Evolutionary conservation across 2,797 vertebrate genomes (phyloP).

Genomic region (Sebastolobus alascanus): DNA sequence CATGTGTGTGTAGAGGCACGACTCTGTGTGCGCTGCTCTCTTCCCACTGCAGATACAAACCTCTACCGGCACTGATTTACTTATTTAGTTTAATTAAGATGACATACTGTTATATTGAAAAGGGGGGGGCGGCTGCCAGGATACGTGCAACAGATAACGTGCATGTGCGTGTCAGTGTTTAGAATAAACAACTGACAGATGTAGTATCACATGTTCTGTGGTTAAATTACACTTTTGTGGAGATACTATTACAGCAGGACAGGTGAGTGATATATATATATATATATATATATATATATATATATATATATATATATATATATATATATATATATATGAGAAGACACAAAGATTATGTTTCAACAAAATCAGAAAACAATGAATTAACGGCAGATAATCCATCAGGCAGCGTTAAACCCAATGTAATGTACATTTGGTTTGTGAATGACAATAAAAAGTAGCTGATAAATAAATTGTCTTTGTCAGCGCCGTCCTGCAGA

Average conservation of each 20-base stretch:
- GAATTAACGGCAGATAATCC: neutral
- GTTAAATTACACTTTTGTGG: neutral
- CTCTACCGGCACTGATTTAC: constrained; percentile 1
- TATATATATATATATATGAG: too few species aligned
- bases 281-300: too few species aligned
- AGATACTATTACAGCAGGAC: neutral
- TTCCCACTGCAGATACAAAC: constrained; percentile 8
- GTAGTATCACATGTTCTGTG: neutral
- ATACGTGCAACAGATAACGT: neutral
- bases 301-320: too few species aligned
- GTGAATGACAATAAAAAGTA: neutral
- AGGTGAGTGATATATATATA: too few species aligned
- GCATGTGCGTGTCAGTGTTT: neutral
- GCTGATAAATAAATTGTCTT: too few species aligned
- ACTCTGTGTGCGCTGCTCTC: constrained; percentile 1
- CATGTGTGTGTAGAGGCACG: neutral
- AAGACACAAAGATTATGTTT: neutral
- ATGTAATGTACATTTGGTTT: neutral
- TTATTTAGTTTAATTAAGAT: constrained; percentile 21
- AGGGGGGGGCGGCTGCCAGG: neutral
- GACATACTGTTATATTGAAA: neutral
- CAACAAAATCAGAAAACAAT: neutral
- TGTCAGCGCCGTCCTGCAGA: too few species aligned
- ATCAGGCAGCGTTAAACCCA: neutral
- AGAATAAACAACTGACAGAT: neutral